A percentile compares a stretch with the other conserved stretches of the same genome.
These are phyloP conservation scores for Seira musarum DNA, from an alignment of 2,888 invertebrate genomes.

Conservation along the genomic window DNA sequence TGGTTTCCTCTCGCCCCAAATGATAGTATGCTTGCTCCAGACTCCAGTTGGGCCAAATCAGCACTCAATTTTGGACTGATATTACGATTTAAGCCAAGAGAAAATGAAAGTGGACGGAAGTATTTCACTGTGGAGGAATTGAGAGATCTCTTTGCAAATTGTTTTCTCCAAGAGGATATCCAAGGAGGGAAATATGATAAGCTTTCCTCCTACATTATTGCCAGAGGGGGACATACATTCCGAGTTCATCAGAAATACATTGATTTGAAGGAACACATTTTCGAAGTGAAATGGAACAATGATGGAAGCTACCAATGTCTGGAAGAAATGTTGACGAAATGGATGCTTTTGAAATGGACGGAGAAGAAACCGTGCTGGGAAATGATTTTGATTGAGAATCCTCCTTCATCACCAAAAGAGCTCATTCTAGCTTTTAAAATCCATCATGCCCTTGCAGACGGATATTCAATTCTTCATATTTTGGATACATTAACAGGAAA, in stretches of 20 bases:
- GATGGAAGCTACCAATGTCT: not conserved
- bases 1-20: not conserved
- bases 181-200: constrained; percentile 12
- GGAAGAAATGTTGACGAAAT: constrained; percentile 18
- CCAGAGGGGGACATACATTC: constrained; percentile 34
- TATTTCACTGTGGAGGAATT: constrained; percentile 11
- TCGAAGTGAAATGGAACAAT: not conserved
- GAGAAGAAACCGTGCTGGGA: constrained; percentile 32
- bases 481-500: constrained; percentile 33
- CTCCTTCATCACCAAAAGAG: not conserved
- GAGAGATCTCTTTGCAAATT: constrained; percentile 7
- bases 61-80: constrained; percentile 32
- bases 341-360: constrained; percentile 17
- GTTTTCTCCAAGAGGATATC: not conserved
- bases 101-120: not conserved
- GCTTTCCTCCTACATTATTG: constrained; percentile 17
- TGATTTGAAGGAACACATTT: constrained; percentile 23
- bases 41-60: not conserved
- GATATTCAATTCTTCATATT: constrained; percentile 45
- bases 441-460: constrained; percentile 51
- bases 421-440: constrained; percentile 46
- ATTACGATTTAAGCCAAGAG: not conserved
- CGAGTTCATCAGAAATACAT: not conserved
- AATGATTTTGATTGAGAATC: constrained; percentile 13
- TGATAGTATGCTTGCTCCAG: constrained; percentile 19